Evolutionary conservation across 2,113 vertebrate species (phyloP).

Genomic region (Pituophis catenifer): DNA sequence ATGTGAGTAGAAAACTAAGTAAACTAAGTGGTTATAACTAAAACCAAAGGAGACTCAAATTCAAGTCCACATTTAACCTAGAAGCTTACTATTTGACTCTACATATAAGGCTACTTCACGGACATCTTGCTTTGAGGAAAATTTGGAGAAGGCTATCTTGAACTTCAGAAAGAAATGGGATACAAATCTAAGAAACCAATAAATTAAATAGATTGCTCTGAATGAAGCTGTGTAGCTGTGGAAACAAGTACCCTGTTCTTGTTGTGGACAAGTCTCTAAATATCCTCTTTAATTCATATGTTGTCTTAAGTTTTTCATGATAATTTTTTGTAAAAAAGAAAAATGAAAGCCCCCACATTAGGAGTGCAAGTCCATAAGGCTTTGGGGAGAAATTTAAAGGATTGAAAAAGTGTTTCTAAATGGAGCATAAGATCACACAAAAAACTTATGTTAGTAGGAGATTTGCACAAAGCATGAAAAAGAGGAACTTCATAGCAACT

Average conservation of each 20-base stretch:
- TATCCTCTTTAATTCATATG: neutral
- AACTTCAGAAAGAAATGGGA: neutral
- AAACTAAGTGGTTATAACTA: neutral
- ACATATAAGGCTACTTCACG: neutral
- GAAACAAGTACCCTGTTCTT: neutral
- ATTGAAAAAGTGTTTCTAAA: neutral
- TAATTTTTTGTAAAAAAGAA: neutral
- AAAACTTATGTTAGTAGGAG: neutral
- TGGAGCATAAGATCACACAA: neutral
- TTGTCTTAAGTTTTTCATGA: neutral
- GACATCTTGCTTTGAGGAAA: neutral
- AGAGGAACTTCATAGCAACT: neutral
- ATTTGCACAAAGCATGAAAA: neutral
- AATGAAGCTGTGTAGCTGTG: neutral
- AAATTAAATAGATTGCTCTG: neutral
- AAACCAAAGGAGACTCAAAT: neutral
- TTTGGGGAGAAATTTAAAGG: neutral
- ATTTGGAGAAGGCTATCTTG: neutral
- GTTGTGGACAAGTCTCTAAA: neutral
- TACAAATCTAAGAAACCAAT: neutral
- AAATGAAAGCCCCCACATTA: neutral
- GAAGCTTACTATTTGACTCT: neutral
- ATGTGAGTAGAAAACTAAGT: too few relatives aligned
- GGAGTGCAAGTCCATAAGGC: neutral
- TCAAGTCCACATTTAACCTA: neutral